Conservation (phyloP, 2,113 vertebrate species). For the Zingel zingel region DNA sequence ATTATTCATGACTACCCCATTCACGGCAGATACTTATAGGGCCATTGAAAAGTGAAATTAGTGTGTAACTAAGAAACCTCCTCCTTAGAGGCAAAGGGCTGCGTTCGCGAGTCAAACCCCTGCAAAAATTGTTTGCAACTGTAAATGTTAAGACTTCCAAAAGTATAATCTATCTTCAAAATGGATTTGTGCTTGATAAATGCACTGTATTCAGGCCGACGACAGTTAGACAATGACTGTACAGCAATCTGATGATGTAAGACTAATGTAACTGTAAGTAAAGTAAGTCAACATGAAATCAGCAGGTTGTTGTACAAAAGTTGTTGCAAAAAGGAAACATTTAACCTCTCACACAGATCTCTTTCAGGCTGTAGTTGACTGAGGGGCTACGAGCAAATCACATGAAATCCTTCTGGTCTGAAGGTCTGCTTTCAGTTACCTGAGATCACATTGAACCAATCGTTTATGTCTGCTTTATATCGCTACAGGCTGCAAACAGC, state of each 20-base stretch:
- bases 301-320: too few species aligned
- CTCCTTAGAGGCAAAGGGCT: not conserved
- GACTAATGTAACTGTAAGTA: too few species aligned
- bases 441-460: constrained; percentile 18
- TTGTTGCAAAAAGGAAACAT: not conserved
- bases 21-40: not conserved
- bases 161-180: too few species aligned
- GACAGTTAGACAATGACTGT: not conserved
- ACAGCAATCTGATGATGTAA: not conserved
- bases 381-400: not conserved
- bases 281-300: too few species aligned
- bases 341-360: not conserved
- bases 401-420: not conserved
- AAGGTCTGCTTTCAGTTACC: not conserved
- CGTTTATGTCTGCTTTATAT: not conserved
- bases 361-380: not conserved
- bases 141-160: not conserved
- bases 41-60: not conserved
- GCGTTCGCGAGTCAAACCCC: not conserved
- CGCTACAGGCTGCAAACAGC: constrained; percentile 95
- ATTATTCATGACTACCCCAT: not conserved
- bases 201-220: too few species aligned
- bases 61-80: not conserved
- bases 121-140: not conserved
- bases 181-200: not conserved